phyloP scores from a whole-genome alignment of 2,797 vertebrate species.

The Sarcophilus harrisii region DNA sequence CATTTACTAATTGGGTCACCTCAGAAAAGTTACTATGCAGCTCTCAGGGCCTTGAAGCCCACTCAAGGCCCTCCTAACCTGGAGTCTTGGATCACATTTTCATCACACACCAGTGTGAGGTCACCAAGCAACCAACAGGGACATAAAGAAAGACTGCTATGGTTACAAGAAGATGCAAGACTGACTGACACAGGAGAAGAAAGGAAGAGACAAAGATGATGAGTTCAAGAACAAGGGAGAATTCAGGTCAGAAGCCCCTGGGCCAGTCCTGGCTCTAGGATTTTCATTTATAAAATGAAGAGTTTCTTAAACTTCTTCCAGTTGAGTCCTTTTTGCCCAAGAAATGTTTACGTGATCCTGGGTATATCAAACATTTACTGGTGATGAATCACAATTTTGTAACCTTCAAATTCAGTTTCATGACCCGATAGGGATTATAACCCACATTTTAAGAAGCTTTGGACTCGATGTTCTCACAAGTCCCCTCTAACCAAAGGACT shows the following conservation, averaged over 20 bases:
- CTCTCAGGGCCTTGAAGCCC: not conserved
- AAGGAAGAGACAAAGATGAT: not conserved
- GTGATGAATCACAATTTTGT: no score
- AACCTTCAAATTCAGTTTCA: no score
- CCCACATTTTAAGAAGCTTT: no score
- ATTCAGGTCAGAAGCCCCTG: not conserved
- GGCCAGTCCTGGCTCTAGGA: not conserved
- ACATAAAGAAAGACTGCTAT: not conserved
- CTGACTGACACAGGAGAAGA: not conserved
- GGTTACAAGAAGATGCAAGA: conserved; percentile 31
- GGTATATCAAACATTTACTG: no score
- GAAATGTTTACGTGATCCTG: no score
- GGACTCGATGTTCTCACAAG: not conserved
- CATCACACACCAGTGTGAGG: not conserved
- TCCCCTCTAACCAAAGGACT: not conserved
- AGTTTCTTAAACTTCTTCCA: no score
- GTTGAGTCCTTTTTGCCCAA: no score
- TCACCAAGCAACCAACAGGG: not conserved
- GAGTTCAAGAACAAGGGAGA: not conserved
- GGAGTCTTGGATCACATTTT: not conserved
- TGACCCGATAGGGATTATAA: no score
- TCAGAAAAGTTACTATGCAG: not conserved
- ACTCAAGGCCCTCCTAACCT: not conserved
- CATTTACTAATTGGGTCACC: not conserved
- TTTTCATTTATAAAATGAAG: not conserved